Evolutionary conservation across 2,888 invertebrate species (phyloP), one percentile per base, ranked within the genome.

Genomic region (Polia nebulosa): DNA sequence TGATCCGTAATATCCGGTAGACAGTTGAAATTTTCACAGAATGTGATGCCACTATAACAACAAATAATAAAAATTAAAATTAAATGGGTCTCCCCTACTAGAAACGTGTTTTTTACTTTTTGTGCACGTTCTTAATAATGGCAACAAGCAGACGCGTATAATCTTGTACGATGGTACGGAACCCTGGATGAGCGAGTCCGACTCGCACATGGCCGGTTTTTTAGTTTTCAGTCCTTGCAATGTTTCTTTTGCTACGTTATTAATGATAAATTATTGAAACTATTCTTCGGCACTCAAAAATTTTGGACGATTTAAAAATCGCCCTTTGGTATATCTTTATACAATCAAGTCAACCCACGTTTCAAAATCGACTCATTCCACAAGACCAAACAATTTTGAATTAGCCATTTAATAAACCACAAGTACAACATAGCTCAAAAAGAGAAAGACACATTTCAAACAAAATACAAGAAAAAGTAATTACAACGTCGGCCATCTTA

Each of bases 401-500:
- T 9, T 4, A 73, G 6, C n/a, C 2, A 17, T 53, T 41, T 49
- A 27, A 73, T 44, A 41, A 13, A 36, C 25, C 11, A 41, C 58
- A 29, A 64, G 36, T 44, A 49, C 55, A 58, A 63, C 22, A 57
- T 15, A 45, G 7, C n/a, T 22, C 20, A 17, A 44, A 17, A 44
- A 44, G 0, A 55, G 22, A 55, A 71, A 44, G 9, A 65, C 39
- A 47, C 32, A 63, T 62, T 25, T 0, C 1, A 58, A 58, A 47
- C 27, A 52, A 74, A 66, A 67, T 34, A 57, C 57, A 72, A 68
- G 22, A 60, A 25, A 71, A 62, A 59, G 60, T 67, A 71, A 80
- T 81, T 78, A 72, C 66, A 64, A 62, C 34, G 66, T 74, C 81
- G 20, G 52, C 60, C 49, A n/a, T 57, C 52, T 45, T 39, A 55